These are phyloP conservation scores for Kryptolebias marmoratus DNA, from an alignment of 2,113 vertebrate species.

Conservation along the genomic window DNA sequence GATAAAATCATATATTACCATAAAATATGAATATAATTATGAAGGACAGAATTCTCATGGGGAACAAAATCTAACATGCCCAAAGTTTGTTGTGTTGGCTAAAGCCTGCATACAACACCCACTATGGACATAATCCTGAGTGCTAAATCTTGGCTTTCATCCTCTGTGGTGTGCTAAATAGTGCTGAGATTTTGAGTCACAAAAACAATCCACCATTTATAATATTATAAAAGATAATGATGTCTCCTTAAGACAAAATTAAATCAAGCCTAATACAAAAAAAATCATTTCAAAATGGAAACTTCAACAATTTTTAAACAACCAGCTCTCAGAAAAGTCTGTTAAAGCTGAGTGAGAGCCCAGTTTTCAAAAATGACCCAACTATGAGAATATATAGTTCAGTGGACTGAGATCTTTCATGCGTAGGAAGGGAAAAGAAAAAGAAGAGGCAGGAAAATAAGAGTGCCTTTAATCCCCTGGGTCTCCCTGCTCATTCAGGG, in stretches of 20 bases:
- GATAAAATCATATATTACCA: too few species aligned
- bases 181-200: conserved; percentile 15
- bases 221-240: not conserved
- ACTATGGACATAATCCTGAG: conserved; percentile 17
- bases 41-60: too few species aligned
- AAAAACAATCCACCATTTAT: not conserved
- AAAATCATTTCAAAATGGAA: too few species aligned
- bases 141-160: conserved; percentile 15
- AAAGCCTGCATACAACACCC: conserved; percentile 21
- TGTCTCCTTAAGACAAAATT: conserved; percentile 8
- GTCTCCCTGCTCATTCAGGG: conserved; percentile 59
- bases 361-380: conserved; percentile 34
- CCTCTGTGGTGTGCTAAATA: not conserved
- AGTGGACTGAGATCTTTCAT: conserved; percentile 69
- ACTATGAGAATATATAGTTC: conserved; percentile 48
- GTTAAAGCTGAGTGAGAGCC: conserved; percentile 41
- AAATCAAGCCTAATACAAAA: not conserved
- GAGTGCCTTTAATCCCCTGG: conserved; percentile 45
- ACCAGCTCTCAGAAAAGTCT: conserved; percentile 40
- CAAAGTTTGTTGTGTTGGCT: conserved; percentile 6
- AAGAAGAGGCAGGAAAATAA: conserved; percentile 4
- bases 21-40: too few species aligned
- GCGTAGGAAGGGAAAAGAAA: conserved; percentile 53
- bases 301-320: conserved; percentile 14
- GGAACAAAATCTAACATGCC: too few species aligned